A percentile compares a stretch with the other conserved stretches of the same genome.
Conservation (phyloP, 2,113 vertebrate genomes). For the Dasyornis broadbenti region DNA sequence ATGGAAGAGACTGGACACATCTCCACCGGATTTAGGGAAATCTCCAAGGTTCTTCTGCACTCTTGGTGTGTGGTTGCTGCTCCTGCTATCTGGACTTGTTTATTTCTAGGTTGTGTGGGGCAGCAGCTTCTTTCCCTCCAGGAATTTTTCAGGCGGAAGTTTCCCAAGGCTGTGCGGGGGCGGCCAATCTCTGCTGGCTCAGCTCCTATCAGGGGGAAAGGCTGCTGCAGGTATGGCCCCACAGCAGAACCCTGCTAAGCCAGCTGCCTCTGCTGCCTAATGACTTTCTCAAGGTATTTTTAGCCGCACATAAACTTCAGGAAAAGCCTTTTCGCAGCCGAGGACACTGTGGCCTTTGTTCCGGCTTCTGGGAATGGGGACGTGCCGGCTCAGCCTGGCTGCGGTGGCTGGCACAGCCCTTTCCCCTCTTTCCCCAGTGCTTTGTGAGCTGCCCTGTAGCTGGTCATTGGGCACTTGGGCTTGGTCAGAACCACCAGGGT, state of each 20-base stretch:
- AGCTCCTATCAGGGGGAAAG: not conserved
- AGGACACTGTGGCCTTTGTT: conserved; percentile 54
- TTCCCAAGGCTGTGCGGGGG: not conserved
- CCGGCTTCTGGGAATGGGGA: not conserved
- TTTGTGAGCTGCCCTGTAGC: not conserved
- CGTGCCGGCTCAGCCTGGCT: accelerated
- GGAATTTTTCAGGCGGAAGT: not conserved
- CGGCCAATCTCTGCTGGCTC: not conserved
- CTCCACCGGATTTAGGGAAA: not conserved
- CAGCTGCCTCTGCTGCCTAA: not conserved
- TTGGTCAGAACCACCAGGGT: not conserved
- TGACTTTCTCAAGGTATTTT: conserved; percentile 53
- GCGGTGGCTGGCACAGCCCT: not conserved
- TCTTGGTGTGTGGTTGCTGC: not conserved
- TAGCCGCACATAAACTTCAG: conserved; percentile 9
- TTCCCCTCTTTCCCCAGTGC: accelerated
- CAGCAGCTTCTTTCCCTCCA: not conserved
- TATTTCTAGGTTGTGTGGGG: not conserved
- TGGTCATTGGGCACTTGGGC: not conserved
- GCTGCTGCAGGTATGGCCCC: not conserved
- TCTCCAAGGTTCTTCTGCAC: not conserved
- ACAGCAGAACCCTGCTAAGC: not conserved
- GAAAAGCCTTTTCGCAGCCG: not conserved
- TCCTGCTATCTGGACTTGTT: not conserved
- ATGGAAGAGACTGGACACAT: not conserved